Evolutionary conservation across 2,113 vertebrate genomes (phyloP).

Genomic region (Phylloscopus trochilus): DNA sequence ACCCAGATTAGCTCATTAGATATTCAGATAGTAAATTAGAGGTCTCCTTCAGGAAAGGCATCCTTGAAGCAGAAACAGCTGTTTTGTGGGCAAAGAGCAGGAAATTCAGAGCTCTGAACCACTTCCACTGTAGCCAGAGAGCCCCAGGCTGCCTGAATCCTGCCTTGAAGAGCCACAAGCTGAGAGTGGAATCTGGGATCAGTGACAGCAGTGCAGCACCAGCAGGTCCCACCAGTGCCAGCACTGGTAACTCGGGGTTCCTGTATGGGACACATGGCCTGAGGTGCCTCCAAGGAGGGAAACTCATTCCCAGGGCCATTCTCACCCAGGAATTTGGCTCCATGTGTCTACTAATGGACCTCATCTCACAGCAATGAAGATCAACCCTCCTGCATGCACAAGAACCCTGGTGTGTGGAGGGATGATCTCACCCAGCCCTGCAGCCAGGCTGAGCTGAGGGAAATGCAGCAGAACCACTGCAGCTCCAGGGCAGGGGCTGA

Average conservation of each 20-base stretch:
- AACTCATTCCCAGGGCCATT: neutral
- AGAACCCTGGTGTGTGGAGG: neutral
- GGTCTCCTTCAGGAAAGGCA: neutral
- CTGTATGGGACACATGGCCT: rapidly evolving
- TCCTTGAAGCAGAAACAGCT: neutral
- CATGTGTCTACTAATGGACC: neutral
- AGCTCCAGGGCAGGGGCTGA: neutral
- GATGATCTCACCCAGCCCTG: neutral
- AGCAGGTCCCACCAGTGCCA: neutral
- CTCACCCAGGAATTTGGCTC: neutral
- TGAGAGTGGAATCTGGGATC: neutral
- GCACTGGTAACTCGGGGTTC: neutral
- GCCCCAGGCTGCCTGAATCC: neutral
- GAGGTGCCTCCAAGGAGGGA: neutral
- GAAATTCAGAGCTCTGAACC: neutral
- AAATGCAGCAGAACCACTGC: neutral
- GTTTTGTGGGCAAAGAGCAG: neutral
- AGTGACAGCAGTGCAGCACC: neutral
- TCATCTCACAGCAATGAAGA: neutral
- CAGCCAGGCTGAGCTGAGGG: neutral
- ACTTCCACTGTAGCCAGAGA: neutral
- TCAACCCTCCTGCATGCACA: neutral
- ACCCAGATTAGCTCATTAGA: neutral
- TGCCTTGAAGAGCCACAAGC: neutral
- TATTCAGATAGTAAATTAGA: neutral